Evolutionary conservation across 2,113 vertebrate genomes (phyloP).

Genomic region (Siniperca knerii): DNA sequence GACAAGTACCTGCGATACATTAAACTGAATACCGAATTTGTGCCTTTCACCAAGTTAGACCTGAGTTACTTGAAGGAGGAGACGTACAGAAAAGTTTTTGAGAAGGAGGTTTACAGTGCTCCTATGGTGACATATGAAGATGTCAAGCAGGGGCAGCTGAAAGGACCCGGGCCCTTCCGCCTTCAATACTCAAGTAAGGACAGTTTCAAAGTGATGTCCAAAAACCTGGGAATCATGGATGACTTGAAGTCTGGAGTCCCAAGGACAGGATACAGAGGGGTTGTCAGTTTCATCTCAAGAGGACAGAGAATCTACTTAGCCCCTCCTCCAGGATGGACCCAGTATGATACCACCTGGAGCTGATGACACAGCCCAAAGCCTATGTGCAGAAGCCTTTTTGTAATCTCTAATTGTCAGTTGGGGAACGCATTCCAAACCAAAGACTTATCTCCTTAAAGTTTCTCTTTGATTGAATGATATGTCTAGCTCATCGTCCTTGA

Average conservation of each 20-base stretch:
- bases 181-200: slow-evolving; percentile 90
- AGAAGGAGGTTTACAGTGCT: slow-evolving; percentile 84
- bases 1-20: slow-evolving; percentile 96
- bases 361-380: slow-evolving; percentile 66
- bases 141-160: slow-evolving; percentile 84
- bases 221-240: slow-evolving; percentile 93
- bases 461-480: slow-evolving; percentile 9
- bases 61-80: slow-evolving; percentile 89
- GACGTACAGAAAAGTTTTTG: slow-evolving; percentile 82
- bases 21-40: slow-evolving; percentile 92
- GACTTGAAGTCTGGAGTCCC: slow-evolving; percentile 96
- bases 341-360: slow-evolving; percentile 92
- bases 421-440: slow-evolving; percentile 65
- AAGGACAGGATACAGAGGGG: slow-evolving; percentile 91
- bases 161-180: slow-evolving; percentile 85
- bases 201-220: slow-evolving; percentile 91
- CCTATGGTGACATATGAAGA: slow-evolving; percentile 85
- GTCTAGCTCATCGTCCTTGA: slow-evolving; percentile 11
- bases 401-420: slow-evolving; percentile 13
- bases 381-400: slow-evolving; percentile 10
- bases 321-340: slow-evolving; percentile 89
- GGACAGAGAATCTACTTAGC: slow-evolving; percentile 91
- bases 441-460: slow-evolving; percentile 39
- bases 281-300: slow-evolving; percentile 90
- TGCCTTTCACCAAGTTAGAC: slow-evolving; percentile 91